Base-by-base conservation (phyloP, 2,888 invertebrate genomes). In the Zhuqinia jingwanae region DNA sequence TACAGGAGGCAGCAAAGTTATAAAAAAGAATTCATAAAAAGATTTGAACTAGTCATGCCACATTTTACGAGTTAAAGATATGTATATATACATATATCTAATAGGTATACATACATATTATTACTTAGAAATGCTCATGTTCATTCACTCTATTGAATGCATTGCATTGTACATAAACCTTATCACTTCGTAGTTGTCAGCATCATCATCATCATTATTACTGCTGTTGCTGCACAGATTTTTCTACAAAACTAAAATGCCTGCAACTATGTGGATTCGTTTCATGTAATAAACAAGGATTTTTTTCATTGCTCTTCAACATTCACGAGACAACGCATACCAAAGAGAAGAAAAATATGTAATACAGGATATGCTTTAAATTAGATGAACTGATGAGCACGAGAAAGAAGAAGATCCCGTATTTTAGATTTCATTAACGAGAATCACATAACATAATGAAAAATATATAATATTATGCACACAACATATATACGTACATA, bases 361-460 rank as follows among this genome's bases (percentile, higher is more conserved):
- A 27, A 85, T 85, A 75, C 73, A 85, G 85, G 85, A 85, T 85
- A 78, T 85, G 85, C 73, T 85, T 73, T 25, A 84, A 84, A 77
- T 30, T 47, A 68, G 70, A 81, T 73, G 45, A 70, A 56, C 42
- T 58, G 73, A 81, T 73, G 84, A 70, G 60, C 58, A 56, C 63
- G 75, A 50, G 75, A 77, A 53, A 78, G 65, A n/a, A n/a, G n/a
- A 85, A 73, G 75, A 79, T 85, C 85, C 85, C 85, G 85, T 85
- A 85, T 79, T 85, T 84, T 58, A 84, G 84, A n/a, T 84, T 84
- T 85, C 85, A 85, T 85, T 85, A 85, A 85, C 85, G 85, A 85
- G 58, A 65, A 79, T 58, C 79, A 36, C 78, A 85, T 85, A 85
- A 78, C 85, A 84, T 27, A 25, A 56, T 56, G 45, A 36, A 45